Percentiles rank a stretch among this genome's conserved stretches.
These are phyloP conservation scores for Lumbricus terrestris DNA, from an alignment of 2,888 invertebrate species.

Conservation along the genomic window DNA sequence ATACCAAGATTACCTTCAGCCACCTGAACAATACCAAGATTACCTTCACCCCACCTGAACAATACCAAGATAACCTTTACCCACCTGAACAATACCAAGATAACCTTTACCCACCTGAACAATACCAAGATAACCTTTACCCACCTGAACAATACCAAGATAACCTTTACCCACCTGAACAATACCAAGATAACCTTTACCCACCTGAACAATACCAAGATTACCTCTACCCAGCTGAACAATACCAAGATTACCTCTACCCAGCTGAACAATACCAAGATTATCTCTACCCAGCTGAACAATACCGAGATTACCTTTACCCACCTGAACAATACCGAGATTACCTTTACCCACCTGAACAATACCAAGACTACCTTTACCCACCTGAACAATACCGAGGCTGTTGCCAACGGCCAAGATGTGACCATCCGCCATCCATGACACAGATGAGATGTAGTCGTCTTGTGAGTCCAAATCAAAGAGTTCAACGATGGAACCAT, in stretches of 20 bases:
- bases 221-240: too few species aligned
- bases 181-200: too few species aligned
- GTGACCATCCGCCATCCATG: slow-evolving; percentile 76
- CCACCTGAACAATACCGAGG: slow-evolving; percentile 79
- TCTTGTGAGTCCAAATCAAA: slow-evolving; percentile 73
- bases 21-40: too few species aligned
- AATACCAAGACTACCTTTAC: slow-evolving; percentile 70
- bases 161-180: too few species aligned
- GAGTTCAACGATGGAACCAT: slow-evolving; percentile 75
- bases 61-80: slow-evolving; percentile 71
- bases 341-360: slow-evolving; percentile 60
- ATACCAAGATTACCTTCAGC: too few species aligned
- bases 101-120: too few species aligned
- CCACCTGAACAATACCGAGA: neutral
- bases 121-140: too few species aligned
- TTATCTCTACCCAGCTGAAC: slow-evolving; percentile 62
- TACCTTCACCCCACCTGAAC: slow-evolving; percentile 62
- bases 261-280: slow-evolving; percentile 69
- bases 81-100: too few species aligned
- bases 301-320: neutral
- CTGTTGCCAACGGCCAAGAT: slow-evolving; percentile 83
- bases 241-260: too few species aligned
- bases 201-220: too few species aligned
- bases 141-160: too few species aligned
- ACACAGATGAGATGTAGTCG: slow-evolving; percentile 67